Conservation (phyloP, 2,888 invertebrate species). For the Cyclophora albipunctata region DNA sequence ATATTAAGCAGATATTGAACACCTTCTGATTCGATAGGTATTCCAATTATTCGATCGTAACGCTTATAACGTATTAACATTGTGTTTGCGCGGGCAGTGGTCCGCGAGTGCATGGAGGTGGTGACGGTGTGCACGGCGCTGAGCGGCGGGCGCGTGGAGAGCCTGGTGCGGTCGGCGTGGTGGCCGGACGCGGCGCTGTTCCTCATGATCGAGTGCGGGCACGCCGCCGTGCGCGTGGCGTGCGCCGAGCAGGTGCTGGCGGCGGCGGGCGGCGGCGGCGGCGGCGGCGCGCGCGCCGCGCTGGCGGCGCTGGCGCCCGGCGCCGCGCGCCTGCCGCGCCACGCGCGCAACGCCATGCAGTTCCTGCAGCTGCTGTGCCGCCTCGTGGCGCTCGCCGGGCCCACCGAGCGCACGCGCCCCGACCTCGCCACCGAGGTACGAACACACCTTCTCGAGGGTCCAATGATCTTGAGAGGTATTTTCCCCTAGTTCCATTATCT, state of each 20-base stretch:
- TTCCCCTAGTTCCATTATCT: too few relatives aligned
- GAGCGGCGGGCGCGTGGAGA: constrained; percentile 90
- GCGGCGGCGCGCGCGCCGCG: constrained; percentile 69
- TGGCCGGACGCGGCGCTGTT: constrained; percentile 94
- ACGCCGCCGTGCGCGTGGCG: constrained; percentile 88
- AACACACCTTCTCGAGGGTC: too few relatives aligned
- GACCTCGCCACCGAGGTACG: constrained; percentile 54
- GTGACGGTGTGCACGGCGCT: constrained; percentile 92
- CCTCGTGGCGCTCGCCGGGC: constrained; percentile 80
- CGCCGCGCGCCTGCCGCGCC: constrained; percentile 48
- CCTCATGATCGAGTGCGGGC: constrained; percentile 88
- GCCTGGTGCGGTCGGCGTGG: constrained; percentile 85
- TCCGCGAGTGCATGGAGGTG: constrained; percentile 94
- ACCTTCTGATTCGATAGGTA: too few relatives aligned
- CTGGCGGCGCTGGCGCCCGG: constrained; percentile 61
- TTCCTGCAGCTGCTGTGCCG: constrained; percentile 83
- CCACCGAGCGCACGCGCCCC: constrained; percentile 81
- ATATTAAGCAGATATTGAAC: too few relatives aligned
- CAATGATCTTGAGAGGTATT: too few relatives aligned
- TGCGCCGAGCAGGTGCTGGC: constrained; percentile 54
- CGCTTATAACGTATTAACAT: too few relatives aligned
- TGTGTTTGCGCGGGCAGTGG: constrained; percentile 65
- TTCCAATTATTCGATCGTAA: too few relatives aligned
- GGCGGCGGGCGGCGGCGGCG: constrained; percentile 50
- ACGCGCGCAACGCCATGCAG: constrained; percentile 85